Evolutionary conservation across 2,888 invertebrate genomes (phyloP), one percentile per base, ranked within the genome.

Genomic region (Tiliacea citrago): DNA sequence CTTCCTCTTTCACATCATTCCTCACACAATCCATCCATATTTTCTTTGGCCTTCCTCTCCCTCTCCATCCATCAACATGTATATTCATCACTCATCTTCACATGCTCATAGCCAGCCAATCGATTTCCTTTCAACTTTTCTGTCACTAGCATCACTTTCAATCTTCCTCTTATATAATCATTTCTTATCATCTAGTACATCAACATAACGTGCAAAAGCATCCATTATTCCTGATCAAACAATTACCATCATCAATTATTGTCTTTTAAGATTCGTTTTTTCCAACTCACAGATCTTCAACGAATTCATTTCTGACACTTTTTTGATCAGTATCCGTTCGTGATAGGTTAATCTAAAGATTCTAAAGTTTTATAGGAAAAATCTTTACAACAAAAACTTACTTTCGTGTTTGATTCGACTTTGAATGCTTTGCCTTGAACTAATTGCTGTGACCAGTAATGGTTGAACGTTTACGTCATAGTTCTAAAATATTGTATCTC

Each of bases 351-450:
- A 62, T 45, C n/a, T 74, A 8, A 24, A 66, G n/a, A 57, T 35
- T 55, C 7, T 66, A 39, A 60, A 65, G 49, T 76, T 81, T 61
- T 61, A 77, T 62, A 70, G 58, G 82, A 74, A 81, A 77, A 77
- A 73, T 73, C 21, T 71, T 58, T 39, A 47, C 7, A 76, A 73
- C 55, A 85, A 76, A 79, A 85, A 83, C 70, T 1, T n/a, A 39
- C 2, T 79, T 42, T 84, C 83, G 85, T 85, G 85, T 67, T 78
- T 58, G n/a, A 57, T 66, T 79, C 72, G 71, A 53, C 75, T 83
- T 85, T 79, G 71, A 84, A 68, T 65, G 65, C 29, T 21, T 81
- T 39, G 61, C 83, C 83, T 83, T 83, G 83, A 83, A 77, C 83
- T 84, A 57, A 77, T 84, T 82, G 65, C 61, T 76, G 45, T 67